phyloP scores from a whole-genome alignment of 2,888 invertebrate genomes.

The Rhorus exstirpatorius region DNA sequence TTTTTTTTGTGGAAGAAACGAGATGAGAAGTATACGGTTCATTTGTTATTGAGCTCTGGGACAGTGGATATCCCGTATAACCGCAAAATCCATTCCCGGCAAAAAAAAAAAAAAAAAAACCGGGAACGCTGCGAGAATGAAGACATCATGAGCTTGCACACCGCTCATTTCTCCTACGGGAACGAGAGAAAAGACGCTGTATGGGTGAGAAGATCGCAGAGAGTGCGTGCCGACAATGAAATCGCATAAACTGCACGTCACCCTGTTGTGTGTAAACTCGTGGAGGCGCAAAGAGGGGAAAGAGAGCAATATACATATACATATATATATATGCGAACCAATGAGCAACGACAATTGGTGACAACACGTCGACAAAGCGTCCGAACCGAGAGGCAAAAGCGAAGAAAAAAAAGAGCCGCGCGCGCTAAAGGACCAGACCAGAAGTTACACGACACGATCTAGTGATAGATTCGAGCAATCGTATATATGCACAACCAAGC shows the following conservation, averaged over 20 bases:
- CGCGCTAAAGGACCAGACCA: slow-evolving; percentile 58
- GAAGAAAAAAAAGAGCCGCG: slow-evolving; percentile 68
- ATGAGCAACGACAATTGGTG: slow-evolving; percentile 80
- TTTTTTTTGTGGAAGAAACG: slow-evolving; percentile 11
- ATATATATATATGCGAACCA: neutral
- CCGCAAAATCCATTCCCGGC: slow-evolving; percentile 43
- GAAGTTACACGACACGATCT: slow-evolving; percentile 52
- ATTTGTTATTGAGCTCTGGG: slow-evolving; percentile 11
- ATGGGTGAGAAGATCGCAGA: slow-evolving; percentile 46
- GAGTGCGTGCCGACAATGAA: slow-evolving; percentile 78
- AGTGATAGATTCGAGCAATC: slow-evolving; percentile 69
- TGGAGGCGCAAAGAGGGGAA: slow-evolving; percentile 77
- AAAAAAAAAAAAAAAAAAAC: too few relatives aligned
- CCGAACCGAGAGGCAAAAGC: slow-evolving; percentile 76
- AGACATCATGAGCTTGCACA: slow-evolving; percentile 62
- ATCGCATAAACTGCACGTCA: slow-evolving; percentile 83
- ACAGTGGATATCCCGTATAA: slow-evolving; percentile 25
- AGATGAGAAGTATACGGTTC: neutral
- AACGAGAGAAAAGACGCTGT: slow-evolving; percentile 29
- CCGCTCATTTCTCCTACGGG: slow-evolving; percentile 31
- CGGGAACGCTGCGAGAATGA: slow-evolving; percentile 47
- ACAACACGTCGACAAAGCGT: slow-evolving; percentile 81
- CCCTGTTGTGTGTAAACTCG: slow-evolving; percentile 84
- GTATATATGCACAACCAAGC: neutral
- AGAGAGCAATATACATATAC: slow-evolving; percentile 30